These are phyloP conservation scores for Allygus modestus DNA, from an alignment of 2,888 invertebrate species.

Conservation along the genomic window DNA sequence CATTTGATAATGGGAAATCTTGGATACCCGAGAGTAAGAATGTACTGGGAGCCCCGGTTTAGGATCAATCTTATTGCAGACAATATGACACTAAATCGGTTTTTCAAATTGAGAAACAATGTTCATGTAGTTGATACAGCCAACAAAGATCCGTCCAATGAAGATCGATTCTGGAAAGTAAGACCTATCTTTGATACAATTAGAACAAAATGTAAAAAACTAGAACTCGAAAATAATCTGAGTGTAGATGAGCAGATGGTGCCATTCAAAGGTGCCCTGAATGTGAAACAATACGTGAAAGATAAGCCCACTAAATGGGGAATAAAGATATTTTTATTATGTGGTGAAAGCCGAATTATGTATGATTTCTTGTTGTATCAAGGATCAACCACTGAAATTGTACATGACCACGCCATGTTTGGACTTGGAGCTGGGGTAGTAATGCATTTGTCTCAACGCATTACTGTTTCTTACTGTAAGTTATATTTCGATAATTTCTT, in stretches of 20 bases:
- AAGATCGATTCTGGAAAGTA: conserved; percentile 69
- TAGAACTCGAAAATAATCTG: conserved; percentile 63
- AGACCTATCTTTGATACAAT: conserved; percentile 67
- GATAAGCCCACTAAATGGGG: conserved; percentile 71
- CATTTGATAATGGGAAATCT: conserved; percentile 69
- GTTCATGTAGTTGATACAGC: conserved; percentile 67
- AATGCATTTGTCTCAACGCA: no score
- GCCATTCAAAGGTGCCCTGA: conserved; percentile 70
- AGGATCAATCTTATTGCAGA: conserved; percentile 66
- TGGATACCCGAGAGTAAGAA: conserved; percentile 68
- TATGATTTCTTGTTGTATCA: no score
- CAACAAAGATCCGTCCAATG: conserved; percentile 62
- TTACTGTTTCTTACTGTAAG: no score
- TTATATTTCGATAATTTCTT: no score
- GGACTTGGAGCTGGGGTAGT: no score
- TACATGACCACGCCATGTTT: no score
- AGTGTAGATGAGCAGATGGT: conserved; percentile 71
- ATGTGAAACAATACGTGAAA: conserved; percentile 70
- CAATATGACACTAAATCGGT: conserved; percentile 67
- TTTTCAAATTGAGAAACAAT: conserved; percentile 68
- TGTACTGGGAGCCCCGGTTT: conserved; percentile 68
- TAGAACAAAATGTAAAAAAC: conserved; percentile 63
- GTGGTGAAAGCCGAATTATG: no score
- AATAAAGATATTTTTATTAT: conserved; percentile 68
- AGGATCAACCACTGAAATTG: no score